A percentile compares a stretch with the other conserved stretches of the same genome.
Conservation (phyloP, 1,140 invertebrate genomes). For the Ericerus pela region DNA sequence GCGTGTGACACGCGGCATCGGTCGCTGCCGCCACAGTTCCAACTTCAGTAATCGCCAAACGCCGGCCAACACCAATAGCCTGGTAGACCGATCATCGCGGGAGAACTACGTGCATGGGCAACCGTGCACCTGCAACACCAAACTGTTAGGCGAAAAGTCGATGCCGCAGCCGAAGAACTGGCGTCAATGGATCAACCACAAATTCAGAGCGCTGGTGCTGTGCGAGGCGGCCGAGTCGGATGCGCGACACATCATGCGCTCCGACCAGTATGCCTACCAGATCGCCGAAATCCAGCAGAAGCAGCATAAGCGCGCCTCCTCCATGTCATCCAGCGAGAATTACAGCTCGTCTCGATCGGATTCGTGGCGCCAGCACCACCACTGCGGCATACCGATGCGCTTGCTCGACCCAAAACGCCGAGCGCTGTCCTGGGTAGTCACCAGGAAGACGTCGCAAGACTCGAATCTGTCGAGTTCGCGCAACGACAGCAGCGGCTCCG, state of each 20-base stretch:
- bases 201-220: constrained; percentile 29
- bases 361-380: constrained; percentile 57
- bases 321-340: constrained; percentile 74
- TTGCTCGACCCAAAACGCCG: constrained; percentile 56
- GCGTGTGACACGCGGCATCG: constrained; percentile 70
- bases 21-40: constrained; percentile 65
- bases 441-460: constrained; percentile 75
- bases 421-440: constrained; percentile 71
- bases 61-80: constrained; percentile 71
- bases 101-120: constrained; percentile 42
- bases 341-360: constrained; percentile 70
- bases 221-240: constrained; percentile 28
- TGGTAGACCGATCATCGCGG: constrained; percentile 58
- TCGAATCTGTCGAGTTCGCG: constrained; percentile 68
- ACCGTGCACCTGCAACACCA: constrained; percentile 53
- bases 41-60: constrained; percentile 81
- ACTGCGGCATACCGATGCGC: constrained; percentile 48
- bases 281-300: constrained; percentile 63
- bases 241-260: constrained; percentile 32
- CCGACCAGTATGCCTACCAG: constrained; percentile 59
- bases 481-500: constrained; percentile 75
- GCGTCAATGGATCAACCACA: constrained; percentile 35
- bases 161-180: constrained; percentile 19
- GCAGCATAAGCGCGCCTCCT: constrained; percentile 57
- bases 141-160: constrained; percentile 37